Evolutionary conservation across 1,140 invertebrate genomes (phyloP).

Genomic region (Chionoecetes opilio): DNA sequence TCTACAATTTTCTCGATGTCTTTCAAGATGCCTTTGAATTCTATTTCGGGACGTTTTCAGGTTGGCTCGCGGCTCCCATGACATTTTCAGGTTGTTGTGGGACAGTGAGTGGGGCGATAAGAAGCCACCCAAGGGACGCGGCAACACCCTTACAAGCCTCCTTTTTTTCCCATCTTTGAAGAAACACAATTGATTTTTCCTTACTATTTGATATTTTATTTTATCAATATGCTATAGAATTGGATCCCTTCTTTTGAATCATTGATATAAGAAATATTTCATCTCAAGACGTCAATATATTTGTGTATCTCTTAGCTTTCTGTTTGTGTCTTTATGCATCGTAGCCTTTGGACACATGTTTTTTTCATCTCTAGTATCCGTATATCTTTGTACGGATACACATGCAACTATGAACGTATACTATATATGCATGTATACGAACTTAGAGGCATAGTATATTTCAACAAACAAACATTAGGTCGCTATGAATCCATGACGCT

Average conservation of each 20-base stretch:
- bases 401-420: no score
- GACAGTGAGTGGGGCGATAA: background rate
- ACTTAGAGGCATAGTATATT: background rate
- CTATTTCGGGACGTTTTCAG: constrained; percentile 28
- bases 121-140: background rate
- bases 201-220: background rate
- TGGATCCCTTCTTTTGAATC: background rate
- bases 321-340: background rate
- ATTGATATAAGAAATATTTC: no score
- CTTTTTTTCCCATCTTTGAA: background rate
- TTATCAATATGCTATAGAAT: background rate
- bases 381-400: no score
- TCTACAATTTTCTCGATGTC: constrained; percentile 20
- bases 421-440: no score
- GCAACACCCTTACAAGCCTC: background rate
- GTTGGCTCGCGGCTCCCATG: background rate
- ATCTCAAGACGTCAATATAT: background rate
- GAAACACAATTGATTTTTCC: background rate
- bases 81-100: background rate
- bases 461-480: background rate
- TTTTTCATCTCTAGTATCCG: background rate
- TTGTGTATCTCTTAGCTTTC: background rate
- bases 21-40: constrained; percentile 30
- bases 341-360: background rate
- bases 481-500: no score